phyloP scores from a whole-genome alignment of 2,888 invertebrate genomes.

The Xestia sexstrigata region DNA sequence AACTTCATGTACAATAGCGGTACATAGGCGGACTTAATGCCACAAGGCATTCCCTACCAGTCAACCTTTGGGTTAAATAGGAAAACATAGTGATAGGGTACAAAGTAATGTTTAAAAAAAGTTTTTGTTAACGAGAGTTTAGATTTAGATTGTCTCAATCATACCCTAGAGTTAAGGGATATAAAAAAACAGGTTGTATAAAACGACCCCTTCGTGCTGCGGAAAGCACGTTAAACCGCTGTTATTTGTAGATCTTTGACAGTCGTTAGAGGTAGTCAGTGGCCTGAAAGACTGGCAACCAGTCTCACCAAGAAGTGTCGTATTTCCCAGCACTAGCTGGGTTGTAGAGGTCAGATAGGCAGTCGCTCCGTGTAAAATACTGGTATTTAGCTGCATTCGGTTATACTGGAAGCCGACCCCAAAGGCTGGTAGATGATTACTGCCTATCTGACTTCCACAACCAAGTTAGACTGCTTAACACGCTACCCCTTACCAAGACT shows the following conservation, averaged over 20 bases:
- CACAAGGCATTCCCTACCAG: no score
- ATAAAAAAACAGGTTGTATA: no score
- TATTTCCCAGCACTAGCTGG: not conserved
- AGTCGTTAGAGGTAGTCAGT: not conserved
- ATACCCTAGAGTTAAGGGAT: no score
- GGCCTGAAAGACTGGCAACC: not conserved
- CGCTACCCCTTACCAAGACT: not conserved
- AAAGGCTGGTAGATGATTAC: not conserved
- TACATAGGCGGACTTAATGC: no score
- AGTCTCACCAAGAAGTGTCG: not conserved
- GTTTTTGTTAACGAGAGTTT: no score
- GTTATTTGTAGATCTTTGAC: not conserved
- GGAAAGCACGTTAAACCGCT: not conserved
- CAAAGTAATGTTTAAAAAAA: no score
- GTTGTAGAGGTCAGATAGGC: not conserved
- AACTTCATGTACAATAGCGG: no score
- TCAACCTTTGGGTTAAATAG: no score
- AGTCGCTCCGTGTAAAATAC: not conserved
- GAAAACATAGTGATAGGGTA: no score
- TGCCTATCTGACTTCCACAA: not conserved
- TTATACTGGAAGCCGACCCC: not conserved
- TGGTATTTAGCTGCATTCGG: not conserved
- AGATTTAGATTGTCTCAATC: no score
- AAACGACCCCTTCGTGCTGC: not conserved
- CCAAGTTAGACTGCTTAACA: no score